Evolutionary conservation across 2,888 invertebrate species (phyloP).

Genomic region (Callinectes sapidus): DNA sequence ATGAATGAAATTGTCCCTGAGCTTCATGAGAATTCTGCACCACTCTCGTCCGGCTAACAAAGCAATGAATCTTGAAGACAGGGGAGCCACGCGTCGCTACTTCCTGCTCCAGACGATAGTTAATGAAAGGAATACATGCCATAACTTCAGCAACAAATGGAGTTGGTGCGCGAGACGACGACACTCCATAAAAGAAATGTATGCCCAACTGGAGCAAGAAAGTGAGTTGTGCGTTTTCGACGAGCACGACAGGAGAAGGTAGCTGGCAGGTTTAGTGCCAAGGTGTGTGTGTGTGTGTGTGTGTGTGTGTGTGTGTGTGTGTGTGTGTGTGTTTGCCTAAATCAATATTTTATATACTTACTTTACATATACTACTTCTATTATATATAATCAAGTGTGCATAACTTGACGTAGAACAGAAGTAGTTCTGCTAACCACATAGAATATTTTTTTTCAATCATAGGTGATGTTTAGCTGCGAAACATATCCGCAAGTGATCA

Average conservation of each 20-base stretch:
- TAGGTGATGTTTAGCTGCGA: too few species aligned
- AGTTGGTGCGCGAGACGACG: neutral
- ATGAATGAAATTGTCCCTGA: too few species aligned
- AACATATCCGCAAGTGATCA: too few species aligned
- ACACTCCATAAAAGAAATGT: neutral
- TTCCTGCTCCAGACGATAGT: neutral
- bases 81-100: neutral
- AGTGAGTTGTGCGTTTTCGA: neutral
- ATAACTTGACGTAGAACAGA: too few species aligned
- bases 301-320: neutral
- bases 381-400: too few species aligned
- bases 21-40: neutral
- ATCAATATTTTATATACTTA: too few species aligned
- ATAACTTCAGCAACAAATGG: neutral
- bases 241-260: neutral
- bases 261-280: neutral
- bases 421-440: too few species aligned
- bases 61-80: neutral
- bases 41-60: neutral
- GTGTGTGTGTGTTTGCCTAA: neutral
- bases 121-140: neutral
- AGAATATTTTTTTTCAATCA: too few species aligned
- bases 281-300: neutral
- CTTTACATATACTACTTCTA: too few species aligned
- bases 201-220: neutral